Evolutionary conservation across 2,888 invertebrate species (phyloP).

Genomic region (Linyphia triangularis): DNA sequence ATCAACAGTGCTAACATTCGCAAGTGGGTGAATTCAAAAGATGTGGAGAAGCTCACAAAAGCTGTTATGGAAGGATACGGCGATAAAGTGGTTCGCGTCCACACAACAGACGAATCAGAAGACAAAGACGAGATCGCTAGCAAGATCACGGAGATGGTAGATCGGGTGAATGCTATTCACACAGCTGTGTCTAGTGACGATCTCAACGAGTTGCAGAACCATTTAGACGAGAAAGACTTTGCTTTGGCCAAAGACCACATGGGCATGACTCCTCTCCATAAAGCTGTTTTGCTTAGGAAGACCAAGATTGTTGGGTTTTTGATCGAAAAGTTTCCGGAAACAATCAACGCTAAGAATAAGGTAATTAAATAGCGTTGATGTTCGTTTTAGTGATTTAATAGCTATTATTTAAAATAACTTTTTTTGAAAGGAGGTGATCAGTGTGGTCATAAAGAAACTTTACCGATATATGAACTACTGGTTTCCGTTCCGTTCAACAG

Average conservation of each 20-base stretch:
- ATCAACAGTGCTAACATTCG: slow-evolving; percentile 92
- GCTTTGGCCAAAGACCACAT: slow-evolving; percentile 90
- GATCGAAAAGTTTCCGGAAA: slow-evolving; percentile 80
- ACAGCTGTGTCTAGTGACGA: slow-evolving; percentile 76
- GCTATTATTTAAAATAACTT: background rate
- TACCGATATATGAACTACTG: no score
- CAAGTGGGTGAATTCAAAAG: slow-evolving; percentile 97
- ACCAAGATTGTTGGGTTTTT: slow-evolving; percentile 87
- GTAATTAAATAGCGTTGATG: slow-evolving; percentile 77
- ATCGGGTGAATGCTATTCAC: slow-evolving; percentile 76
- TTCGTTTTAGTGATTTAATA: background rate
- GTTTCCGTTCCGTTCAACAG: no score
- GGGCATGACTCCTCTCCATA: slow-evolving; percentile 91
- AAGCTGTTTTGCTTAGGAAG: slow-evolving; percentile 90
- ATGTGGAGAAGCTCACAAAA: slow-evolving; percentile 90
- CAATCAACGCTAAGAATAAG: slow-evolving; percentile 80
- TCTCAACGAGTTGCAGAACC: slow-evolving; percentile 72
- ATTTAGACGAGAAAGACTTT: slow-evolving; percentile 88
- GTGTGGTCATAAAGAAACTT: no score
- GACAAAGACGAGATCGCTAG: slow-evolving; percentile 67
- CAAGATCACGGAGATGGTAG: slow-evolving; percentile 75
- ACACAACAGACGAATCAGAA: slow-evolving; percentile 47
- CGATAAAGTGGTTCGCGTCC: slow-evolving; percentile 81
- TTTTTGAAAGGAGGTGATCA: background rate
- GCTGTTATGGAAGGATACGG: slow-evolving; percentile 96